These are phyloP conservation scores for Strongylocentrotus purpuratus DNA, from an alignment of 35 echinoderm and acorn worm genomes.

Conservation along the genomic window DNA sequence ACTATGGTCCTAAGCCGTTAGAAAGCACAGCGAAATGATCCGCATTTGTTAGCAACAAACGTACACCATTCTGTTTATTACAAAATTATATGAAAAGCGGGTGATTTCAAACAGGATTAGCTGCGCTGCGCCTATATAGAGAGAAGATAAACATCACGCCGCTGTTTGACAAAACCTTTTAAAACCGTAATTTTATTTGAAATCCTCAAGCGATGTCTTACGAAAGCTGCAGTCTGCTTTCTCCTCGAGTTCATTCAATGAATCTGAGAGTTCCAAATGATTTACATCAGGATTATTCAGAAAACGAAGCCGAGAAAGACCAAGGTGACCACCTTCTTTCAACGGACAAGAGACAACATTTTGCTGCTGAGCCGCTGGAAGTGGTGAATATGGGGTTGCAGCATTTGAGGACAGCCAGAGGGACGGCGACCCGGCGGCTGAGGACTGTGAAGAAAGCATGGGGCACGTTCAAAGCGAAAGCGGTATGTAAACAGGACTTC, in stretches of 20 bases:
- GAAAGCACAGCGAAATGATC: neutral
- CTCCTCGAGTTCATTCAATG: constrained; percentile 24
- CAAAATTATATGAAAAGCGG: neutral
- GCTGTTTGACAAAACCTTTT: neutral
- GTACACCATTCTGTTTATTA: neutral
- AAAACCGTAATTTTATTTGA: neutral
- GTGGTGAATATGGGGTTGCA: constrained; percentile 34
- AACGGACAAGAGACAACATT: neutral
- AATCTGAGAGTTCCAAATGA: neutral
- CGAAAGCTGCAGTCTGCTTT: constrained; percentile 32
- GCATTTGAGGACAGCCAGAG: constrained; percentile 24
- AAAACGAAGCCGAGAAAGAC: neutral
- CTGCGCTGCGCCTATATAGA: neutral
- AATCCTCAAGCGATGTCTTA: neutral
- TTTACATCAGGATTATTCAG: neutral
- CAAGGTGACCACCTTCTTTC: neutral
- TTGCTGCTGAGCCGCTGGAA: neutral
- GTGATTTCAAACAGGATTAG: neutral
- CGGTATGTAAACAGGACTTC: neutral
- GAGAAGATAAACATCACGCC: neutral
- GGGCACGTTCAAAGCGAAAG: constrained; percentile 41
- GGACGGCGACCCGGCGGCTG: neutral
- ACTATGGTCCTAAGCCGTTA: neutral
- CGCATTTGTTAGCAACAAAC: neutral
- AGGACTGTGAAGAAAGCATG: constrained; percentile 40